Conservation (phyloP, 2,797 vertebrate genomes). For the Enoplosus armatus region DNA sequence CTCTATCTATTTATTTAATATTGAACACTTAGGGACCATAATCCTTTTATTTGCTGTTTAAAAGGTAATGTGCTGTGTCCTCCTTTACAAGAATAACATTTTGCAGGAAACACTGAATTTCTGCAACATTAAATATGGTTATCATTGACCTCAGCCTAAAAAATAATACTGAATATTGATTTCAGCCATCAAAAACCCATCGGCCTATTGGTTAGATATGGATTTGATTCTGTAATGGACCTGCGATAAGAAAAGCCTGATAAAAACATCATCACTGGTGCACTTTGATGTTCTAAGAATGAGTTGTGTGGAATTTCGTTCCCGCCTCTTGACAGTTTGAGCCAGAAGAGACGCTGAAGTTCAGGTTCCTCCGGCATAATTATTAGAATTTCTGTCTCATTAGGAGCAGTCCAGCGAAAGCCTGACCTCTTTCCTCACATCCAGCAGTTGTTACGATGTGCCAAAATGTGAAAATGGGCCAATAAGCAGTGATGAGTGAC, state of each 20-base stretch:
- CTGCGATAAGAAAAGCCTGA: not conserved
- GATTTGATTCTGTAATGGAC: not conserved
- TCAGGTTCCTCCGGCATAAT: conserved; percentile 20
- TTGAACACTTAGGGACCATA: too few species aligned
- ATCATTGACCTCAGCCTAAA: not conserved
- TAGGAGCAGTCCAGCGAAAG: conserved; percentile 29
- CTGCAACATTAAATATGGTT: not conserved
- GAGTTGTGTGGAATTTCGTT: conserved; percentile 12
- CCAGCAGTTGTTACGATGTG: not conserved
- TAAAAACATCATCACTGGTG: not conserved
- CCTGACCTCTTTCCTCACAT: conserved; percentile 19
- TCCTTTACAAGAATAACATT: not conserved
- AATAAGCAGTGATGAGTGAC: conserved; percentile 3
- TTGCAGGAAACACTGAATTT: not conserved
- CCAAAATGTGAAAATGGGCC: conserved; percentile 16
- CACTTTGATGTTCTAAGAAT: not conserved
- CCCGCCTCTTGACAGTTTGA: not conserved
- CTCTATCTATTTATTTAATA: not conserved
- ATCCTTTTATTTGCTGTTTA: not conserved
- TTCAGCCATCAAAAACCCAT: not conserved
- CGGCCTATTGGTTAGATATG: not conserved
- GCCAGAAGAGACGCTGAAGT: conserved; percentile 11
- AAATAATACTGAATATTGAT: not conserved
- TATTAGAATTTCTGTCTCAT: conserved; percentile 51
- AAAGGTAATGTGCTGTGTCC: not conserved